phyloP scores from a whole-genome alignment of 2,797 vertebrate genomes.

The Coranthus polyacanthus region DNA sequence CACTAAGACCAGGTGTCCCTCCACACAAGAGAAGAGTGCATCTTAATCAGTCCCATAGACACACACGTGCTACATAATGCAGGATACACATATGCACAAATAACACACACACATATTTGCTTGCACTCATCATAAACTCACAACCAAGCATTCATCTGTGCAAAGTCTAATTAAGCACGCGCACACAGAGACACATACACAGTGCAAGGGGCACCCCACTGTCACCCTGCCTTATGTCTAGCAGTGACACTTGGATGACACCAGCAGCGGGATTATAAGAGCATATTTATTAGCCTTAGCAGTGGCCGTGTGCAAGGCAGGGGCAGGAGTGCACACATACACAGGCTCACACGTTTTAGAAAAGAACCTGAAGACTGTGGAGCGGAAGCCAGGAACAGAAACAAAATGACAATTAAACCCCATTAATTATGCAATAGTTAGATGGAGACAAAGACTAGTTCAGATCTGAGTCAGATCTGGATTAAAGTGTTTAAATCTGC shows the following conservation, averaged over 20 bases:
- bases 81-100: not conserved
- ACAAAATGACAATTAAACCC: slow-evolving; percentile 50
- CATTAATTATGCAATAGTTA: slow-evolving; percentile 50
- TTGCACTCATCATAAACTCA: slow-evolving; percentile 28
- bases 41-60: slow-evolving; percentile 74
- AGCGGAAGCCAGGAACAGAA: slow-evolving; percentile 30
- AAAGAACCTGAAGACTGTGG: not conserved
- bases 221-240: slow-evolving; percentile 78
- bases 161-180: slow-evolving; percentile 59
- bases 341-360: not conserved
- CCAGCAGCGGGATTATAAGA: slow-evolving; percentile 81
- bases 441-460: slow-evolving; percentile 14
- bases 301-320: slow-evolving; percentile 44
- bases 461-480: not conserved
- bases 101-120: slow-evolving; percentile 12
- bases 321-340: slow-evolving; percentile 45
- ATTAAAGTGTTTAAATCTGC: not conserved
- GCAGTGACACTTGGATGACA: slow-evolving; percentile 84
- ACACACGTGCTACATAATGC: slow-evolving; percentile 31
- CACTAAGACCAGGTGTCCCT: slow-evolving; percentile 78
- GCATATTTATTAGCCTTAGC: slow-evolving; percentile 77
- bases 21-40: slow-evolving; percentile 60
- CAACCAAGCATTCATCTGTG: slow-evolving; percentile 56
- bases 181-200: slow-evolving; percentile 42
- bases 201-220: slow-evolving; percentile 65